Evolutionary conservation across 2,888 invertebrate species (phyloP), one percentile per base, ranked within the genome.

Genomic region (Belgica antarctica): DNA sequence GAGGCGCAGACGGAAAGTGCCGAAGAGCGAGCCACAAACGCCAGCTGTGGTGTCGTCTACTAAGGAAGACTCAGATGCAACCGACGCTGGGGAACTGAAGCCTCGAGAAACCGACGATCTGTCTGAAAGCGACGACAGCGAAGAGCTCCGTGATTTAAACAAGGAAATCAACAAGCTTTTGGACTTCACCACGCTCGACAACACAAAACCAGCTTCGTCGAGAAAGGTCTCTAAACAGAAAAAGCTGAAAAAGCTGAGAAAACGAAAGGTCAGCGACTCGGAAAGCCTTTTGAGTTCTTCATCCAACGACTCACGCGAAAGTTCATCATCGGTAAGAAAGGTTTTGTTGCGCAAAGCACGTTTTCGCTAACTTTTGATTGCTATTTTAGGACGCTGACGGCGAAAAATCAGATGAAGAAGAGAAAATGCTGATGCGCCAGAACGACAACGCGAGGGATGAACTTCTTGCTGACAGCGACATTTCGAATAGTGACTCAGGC

Each of bases 211-310:
- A 62, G 62, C 2, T 7, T 15, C 27, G 8, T 31, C 34, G 1
- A 34, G 22, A 19, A 52, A 52, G 22, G n/a, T 7, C 4, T 4
- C 4, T 3, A 31, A 19, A 36, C 4, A n/a, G 4, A 62, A 36
- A 34, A 62, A 62, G 22, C 17, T 19, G 31, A 62, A 62, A 34
- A 62, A 62, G 62, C 17, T 34, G n/a, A 31, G 34, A 1, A 62
- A 31, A 17, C 12, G n/a, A 52, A 22, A 8, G 2, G n/a, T 4
- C 41, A 52, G 17, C 22, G 52, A 52, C 12, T 22, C 2, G 7
- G 17, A 31, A 31, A 31, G 34, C 12, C 34, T 12, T 31, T 31
- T 31, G 7, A 31, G 3, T 52, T 52, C 52, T 1, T 19, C 24
- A 5, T 59, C 59, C 7, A 17, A 12, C 15, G 46, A 15, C 15